A percentile compares a stretch with the other conserved stretches of the same genome.
phyloP scores from a whole-genome alignment of 1,140 invertebrate genomes.

The Drosophila santomea region DNA sequence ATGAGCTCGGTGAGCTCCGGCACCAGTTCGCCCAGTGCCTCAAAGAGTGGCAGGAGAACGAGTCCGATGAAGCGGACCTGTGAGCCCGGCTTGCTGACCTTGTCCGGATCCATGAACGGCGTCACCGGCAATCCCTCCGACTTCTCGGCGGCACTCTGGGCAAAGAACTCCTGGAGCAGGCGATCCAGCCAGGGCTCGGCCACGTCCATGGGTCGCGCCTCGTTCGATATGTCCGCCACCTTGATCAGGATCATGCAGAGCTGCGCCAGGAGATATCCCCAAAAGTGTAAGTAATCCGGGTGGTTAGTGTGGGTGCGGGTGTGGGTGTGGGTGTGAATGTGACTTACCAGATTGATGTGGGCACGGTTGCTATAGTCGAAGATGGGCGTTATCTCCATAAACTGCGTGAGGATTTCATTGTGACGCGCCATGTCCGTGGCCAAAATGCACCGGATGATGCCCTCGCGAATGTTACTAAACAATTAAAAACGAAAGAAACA shows the following conservation, averaged over 20 bases:
- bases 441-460: constrained; percentile 93
- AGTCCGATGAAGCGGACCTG: constrained; percentile 95
- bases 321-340: too few species aligned
- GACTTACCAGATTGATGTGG: constrained; percentile 92
- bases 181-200: constrained; percentile 94
- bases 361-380: constrained; percentile 91
- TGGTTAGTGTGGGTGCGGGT: too few species aligned
- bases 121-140: constrained; percentile 93
- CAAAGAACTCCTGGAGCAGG: constrained; percentile 92
- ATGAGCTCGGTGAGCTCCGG: constrained; percentile 88
- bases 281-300: too few species aligned
- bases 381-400: constrained; percentile 88
- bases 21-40: constrained; percentile 90
- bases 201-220: constrained; percentile 93
- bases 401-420: constrained; percentile 93
- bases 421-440: constrained; percentile 95
- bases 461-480: constrained; percentile 88
- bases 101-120: constrained; percentile 96
- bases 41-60: constrained; percentile 92
- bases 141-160: constrained; percentile 94
- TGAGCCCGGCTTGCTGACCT: constrained; percentile 94
- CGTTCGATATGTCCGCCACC: constrained; percentile 95
- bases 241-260: constrained; percentile 94
- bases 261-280: constrained; percentile 82
- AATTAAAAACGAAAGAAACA: background rate